Percentiles rank a stretch among this genome's conserved stretches.
Evolutionary conservation across 2,888 invertebrate species (phyloP).

Genomic region (Campopleginae sp.): DNA sequence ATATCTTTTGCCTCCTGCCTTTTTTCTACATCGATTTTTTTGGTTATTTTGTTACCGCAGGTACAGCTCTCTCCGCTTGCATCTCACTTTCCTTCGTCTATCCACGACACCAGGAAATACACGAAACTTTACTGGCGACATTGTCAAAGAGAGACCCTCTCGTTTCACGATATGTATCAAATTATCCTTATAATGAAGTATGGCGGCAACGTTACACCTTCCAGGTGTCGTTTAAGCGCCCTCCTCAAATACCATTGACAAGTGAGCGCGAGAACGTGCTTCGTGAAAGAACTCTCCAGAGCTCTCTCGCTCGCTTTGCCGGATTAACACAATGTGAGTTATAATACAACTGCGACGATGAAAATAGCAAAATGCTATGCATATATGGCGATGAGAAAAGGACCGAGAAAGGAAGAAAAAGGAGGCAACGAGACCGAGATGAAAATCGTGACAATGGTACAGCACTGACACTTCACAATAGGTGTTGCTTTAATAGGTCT

Average conservation of each 20-base stretch:
- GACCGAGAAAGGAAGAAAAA: neutral
- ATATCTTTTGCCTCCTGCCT: slow-evolving; percentile 8
- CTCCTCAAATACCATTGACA: slow-evolving; percentile 61
- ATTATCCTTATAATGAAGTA: slow-evolving; percentile 83
- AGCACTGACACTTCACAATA: slow-evolving; percentile 75
- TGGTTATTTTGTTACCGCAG: neutral
- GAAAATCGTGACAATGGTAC: slow-evolving; percentile 79
- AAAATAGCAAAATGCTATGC: slow-evolving; percentile 67
- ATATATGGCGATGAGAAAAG: neutral
- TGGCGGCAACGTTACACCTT: slow-evolving; percentile 84
- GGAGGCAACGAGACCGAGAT: slow-evolving; percentile 71
- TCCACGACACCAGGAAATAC: neutral
- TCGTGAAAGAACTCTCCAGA: slow-evolving; percentile 52
- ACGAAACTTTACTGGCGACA: slow-evolving; percentile 21
- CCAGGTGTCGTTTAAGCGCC: slow-evolving; percentile 80
- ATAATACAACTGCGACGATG: slow-evolving; percentile 74
- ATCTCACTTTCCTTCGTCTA: neutral
- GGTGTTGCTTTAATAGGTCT: slow-evolving; percentile 83
- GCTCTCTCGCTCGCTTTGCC: slow-evolving; percentile 48
- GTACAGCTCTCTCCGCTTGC: neutral
- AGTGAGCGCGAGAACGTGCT: slow-evolving; percentile 59
- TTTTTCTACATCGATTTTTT: neutral
- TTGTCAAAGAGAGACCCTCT: slow-evolving; percentile 65
- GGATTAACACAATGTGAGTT: slow-evolving; percentile 79
- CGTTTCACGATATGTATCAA: slow-evolving; percentile 82